Percentiles rank a stretch among this genome's conserved stretches.
Evolutionary conservation across 2,888 invertebrate genomes (phyloP).

Genomic region (Chalcosyrphus nemorum): DNA sequence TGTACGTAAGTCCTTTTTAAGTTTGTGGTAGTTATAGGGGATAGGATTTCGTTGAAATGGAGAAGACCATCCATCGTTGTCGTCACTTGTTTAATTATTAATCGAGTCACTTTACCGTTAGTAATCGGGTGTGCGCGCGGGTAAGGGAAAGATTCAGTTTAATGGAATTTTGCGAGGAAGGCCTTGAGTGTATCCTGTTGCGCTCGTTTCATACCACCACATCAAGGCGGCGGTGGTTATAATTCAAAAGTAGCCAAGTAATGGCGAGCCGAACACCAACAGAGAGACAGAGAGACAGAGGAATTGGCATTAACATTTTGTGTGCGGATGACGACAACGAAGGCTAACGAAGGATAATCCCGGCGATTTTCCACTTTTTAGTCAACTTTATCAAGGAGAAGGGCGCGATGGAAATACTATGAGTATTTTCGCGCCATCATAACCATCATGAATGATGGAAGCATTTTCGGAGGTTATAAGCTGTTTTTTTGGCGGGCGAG

Average conservation of each 20-base stretch:
- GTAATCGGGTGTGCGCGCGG: neutral
- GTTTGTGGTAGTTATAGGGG: neutral
- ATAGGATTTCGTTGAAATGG: neutral
- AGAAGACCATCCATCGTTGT: conserved; percentile 1
- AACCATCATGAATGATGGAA: conserved; percentile 40
- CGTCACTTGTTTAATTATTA: conserved; percentile 56
- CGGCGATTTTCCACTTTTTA: conserved; percentile 57
- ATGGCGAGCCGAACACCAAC: neutral
- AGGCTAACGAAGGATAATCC: conserved; percentile 56
- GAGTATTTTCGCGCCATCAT: conserved; percentile 38
- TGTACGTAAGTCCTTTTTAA: neutral
- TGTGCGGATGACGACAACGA: neutral
- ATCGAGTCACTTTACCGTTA: conserved; percentile 47
- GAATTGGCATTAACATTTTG: conserved; percentile 38
- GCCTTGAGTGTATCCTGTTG: conserved; percentile 24
- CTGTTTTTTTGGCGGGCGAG: conserved; percentile 17
- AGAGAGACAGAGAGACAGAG: neutral
- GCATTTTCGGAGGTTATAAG: conserved; percentile 33
- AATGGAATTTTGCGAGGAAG: conserved; percentile 31
- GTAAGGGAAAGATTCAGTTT: conserved; percentile 20
- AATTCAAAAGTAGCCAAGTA: conserved; percentile 18
- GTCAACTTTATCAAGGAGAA: conserved; percentile 42
- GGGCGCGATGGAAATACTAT: no score
- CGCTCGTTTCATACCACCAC: neutral
- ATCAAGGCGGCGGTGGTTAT: conserved; percentile 1